phyloP scores from a whole-genome alignment of 2,797 vertebrate species.

The Parauchenoglanis ngamensis region DNA sequence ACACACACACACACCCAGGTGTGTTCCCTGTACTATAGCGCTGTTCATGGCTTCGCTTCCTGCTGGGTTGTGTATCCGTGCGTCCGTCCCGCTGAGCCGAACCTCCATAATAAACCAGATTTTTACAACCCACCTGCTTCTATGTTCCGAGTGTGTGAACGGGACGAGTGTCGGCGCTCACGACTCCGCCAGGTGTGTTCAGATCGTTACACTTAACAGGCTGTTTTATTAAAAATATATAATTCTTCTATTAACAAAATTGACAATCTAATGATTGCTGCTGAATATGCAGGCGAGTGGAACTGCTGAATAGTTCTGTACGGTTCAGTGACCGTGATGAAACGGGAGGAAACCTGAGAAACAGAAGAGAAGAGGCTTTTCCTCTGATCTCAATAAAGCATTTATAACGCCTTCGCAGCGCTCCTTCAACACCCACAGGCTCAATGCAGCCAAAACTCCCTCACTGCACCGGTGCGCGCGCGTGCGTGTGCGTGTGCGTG shows the following conservation, averaged over 20 bases:
- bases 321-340: background rate
- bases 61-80: slow-evolving; percentile 65
- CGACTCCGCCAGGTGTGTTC: background rate
- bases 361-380: slow-evolving; percentile 9
- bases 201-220: slow-evolving; percentile 47
- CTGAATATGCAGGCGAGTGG: slow-evolving; percentile 5
- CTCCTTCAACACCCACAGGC: background rate
- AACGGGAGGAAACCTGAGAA: background rate
- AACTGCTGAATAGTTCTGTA: slow-evolving; percentile 14
- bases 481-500: too few species aligned
- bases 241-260: slow-evolving; percentile 54
- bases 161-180: background rate
- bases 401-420: slow-evolving; percentile 20
- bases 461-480: too few species aligned
- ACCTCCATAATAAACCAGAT: slow-evolving; percentile 69
- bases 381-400: slow-evolving; percentile 34
- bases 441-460: too few species aligned
- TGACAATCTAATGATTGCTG: slow-evolving; percentile 75
- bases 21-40: slow-evolving; percentile 59
- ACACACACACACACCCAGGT: background rate
- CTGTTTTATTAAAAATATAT: slow-evolving; percentile 55
- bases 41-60: slow-evolving; percentile 62
- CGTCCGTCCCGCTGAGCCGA: slow-evolving; percentile 68
- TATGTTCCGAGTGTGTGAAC: background rate
- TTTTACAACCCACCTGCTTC: too few species aligned